Base-by-base conservation (phyloP, 2,888 invertebrate species). In the Troides aeacus region DNA sequence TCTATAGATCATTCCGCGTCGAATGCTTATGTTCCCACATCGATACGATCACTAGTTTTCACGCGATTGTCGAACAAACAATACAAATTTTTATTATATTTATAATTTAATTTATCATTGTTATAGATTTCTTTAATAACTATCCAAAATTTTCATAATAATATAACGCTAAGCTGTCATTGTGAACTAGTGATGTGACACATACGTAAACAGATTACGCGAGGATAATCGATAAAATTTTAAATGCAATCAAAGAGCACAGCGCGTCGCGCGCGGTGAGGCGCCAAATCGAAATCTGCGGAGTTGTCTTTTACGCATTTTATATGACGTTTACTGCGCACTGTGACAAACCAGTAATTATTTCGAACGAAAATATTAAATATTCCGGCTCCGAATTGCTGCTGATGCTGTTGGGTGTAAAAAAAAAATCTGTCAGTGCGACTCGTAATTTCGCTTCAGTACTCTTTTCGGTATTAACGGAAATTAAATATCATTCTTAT, bases 321-420 rank as follows among this genome's bases (percentile, higher is more conserved):
- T 82, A 82, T 78, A 69, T 68, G 76, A 77, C 76, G 64, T 72
- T 75, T 73, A 74, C 74, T 72, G 72, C 74, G 72, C 78, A 73
- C 75, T 78, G 78, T 75, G 78, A 79, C 77, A 77, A 79, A 76
- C 74, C 75, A 73, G 77, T 79, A 81, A 81, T 81, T 79, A 82
- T 78, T 73, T 64, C 67, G 77, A 71, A 77, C 74, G 76, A 81
- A 79, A 78, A 79, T 78, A 73, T 77, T 75, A 80, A 76, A 75
- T 73, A 78, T 77, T 76, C 76, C 72, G 68, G 76, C 75, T 71
- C 72, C 68, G 70, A 75, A 78, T 76, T 70, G 72, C 74, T 71
- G 66, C 75, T 68, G 71, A 50, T 57, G 46, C 15, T 12, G n/a
- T 24, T 56, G 60, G 64, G 42, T 10, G 15, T 4, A 46, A 12